Base-by-base conservation (phyloP, 2,113 vertebrate species). In the Eclectus roratus region DNA sequence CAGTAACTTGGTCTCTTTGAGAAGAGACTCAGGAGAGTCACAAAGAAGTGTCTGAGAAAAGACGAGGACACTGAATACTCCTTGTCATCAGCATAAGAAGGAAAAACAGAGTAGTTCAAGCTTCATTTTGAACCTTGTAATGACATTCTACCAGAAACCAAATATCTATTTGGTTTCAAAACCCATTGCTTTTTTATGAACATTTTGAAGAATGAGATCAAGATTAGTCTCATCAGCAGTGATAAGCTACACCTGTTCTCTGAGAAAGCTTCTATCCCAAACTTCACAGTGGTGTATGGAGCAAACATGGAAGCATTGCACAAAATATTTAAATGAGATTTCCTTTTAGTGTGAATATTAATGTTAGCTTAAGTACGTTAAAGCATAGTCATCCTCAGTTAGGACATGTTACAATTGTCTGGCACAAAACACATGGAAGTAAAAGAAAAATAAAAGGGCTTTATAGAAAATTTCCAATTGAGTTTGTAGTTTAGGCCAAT, bases 171-270 rank as follows among this genome's bases (percentile, higher is more conserved):
- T 5, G 3, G 7, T 3, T 37, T 63, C 46, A 85, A 53, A 95
- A 7, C 0, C 3, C 25, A 31, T 13, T 0, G 2, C 3, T 86
- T 85, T 61, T 39, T 25, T 50, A 21, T 74, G 12, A 80, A 16
- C 2, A 33, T 60, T 58, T 90, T 44, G 4, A 91, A 24, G 31
- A 41, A 82, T 6, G 16, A 20, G 60, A 3, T 92, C 33, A 53
- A 60, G 6, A 43, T 7, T 49, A 46, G 9, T 10, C 6, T 70
- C 21, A 64, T 88, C 46, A 77, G 27, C 3, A 66, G 14, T 41
- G 17, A 23, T 28, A 41, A 87, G 84, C 17, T 28, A 41, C 15
- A 50, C 7, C 10, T 60, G 1, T 31, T 50, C 27, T 63, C 72
- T 66, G 41, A 80, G 41, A 53, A 37, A 68, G 2, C 29, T 24